phyloP scores from a whole-genome alignment of 2,888 invertebrate genomes.

The Anorthoa munda region DNA sequence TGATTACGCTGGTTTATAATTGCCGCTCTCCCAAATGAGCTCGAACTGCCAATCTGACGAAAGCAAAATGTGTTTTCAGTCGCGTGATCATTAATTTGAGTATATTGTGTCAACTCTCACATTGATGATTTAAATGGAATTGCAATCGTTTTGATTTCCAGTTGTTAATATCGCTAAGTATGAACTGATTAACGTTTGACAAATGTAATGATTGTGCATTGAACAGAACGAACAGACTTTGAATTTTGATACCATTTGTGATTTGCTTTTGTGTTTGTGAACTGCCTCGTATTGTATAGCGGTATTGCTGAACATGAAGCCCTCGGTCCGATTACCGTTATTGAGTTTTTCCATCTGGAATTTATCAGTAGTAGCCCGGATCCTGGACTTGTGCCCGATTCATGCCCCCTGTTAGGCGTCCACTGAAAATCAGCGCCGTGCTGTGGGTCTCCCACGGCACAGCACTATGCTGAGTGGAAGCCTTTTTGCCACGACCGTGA shows the following conservation, averaged over 20 bases:
- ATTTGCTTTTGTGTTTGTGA: background rate
- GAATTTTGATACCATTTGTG: conserved; percentile 11
- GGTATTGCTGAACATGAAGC: too few relatives aligned
- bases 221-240: conserved; percentile 8
- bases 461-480: too few relatives aligned
- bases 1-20: conserved; percentile 88
- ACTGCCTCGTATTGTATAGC: too few relatives aligned
- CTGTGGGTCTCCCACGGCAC: too few relatives aligned
- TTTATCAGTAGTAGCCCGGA: too few relatives aligned
- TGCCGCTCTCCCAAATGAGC: conserved; percentile 88
- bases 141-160: conserved; percentile 67
- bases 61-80: conserved; percentile 86
- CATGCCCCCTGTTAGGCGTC: too few relatives aligned
- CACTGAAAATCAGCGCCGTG: too few relatives aligned
- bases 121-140: conserved; percentile 82
- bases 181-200: conserved; percentile 56
- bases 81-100: conserved; percentile 88
- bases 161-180: conserved; percentile 64
- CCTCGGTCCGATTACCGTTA: too few relatives aligned
- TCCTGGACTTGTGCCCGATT: too few relatives aligned
- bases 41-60: conserved; percentile 81
- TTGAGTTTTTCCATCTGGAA: too few relatives aligned
- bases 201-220: conserved; percentile 16
- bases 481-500: too few relatives aligned
- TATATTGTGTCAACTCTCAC: conserved; percentile 84